A percentile compares a stretch with the other conserved stretches of the same genome.
These are phyloP conservation scores for Coluber constrictor DNA, from an alignment of 2,797 vertebrate species.

Conservation along the genomic window DNA sequence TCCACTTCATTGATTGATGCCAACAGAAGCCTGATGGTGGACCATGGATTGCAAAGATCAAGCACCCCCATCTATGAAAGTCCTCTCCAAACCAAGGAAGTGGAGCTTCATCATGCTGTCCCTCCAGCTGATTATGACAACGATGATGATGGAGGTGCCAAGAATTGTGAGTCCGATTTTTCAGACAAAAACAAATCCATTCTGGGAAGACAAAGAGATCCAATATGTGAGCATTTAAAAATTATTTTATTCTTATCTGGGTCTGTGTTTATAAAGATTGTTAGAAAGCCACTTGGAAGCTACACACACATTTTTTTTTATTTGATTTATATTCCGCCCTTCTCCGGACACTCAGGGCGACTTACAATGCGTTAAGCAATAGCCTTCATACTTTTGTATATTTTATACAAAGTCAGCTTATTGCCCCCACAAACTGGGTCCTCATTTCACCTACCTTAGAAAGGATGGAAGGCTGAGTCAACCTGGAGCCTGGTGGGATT, in stretches of 20 bases:
- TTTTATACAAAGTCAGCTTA: too few species aligned
- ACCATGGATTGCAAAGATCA: conserved; percentile 30
- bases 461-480: too few species aligned
- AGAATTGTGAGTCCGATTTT: conserved; percentile 49
- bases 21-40: conserved; percentile 28
- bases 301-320: not conserved
- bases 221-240: conserved; percentile 60
- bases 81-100: conserved; percentile 23
- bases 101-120: conserved; percentile 14
- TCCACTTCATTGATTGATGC: conserved; percentile 7
- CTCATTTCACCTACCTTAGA: too few species aligned
- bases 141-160: conserved; percentile 16
- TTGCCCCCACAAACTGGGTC: too few species aligned
- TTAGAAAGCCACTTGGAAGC: not conserved
- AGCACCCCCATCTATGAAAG: conserved; percentile 30
- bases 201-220: conserved; percentile 47
- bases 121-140: not conserved
- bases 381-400: too few species aligned
- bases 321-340: too few species aligned
- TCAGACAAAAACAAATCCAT: conserved; percentile 54
- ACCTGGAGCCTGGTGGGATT: too few species aligned
- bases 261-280: not conserved
- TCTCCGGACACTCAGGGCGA: too few species aligned
- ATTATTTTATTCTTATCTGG: conserved; percentile 24
- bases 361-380: too few species aligned